Evolutionary conservation across 2,888 invertebrate genomes (phyloP), one percentile per base, ranked within the genome.

Genomic region (Phengaris arion): DNA sequence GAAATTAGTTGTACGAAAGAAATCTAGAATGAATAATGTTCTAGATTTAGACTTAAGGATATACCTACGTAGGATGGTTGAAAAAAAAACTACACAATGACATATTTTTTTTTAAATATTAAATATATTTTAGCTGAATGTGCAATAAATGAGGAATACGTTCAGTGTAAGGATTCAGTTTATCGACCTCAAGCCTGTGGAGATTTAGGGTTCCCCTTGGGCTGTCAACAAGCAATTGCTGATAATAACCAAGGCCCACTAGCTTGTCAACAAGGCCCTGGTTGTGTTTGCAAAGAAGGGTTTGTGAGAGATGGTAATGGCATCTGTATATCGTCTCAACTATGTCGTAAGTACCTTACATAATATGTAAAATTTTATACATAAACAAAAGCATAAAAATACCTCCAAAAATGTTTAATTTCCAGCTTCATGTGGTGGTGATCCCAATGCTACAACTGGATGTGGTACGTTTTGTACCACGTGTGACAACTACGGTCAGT

Each of bases 241-340:
- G 35, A 35, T 35, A 9, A 2, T 80, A 69, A 81, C 82, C 6
- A 77, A 75, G 15, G 52, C 52, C 10, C 52, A 52, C 12, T 2
- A 9, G 52, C 4, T 52, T 87, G 87, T 76, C 6, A 81, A 2
- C 68, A 68, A 13, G 13, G 10, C 48, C 15, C 79, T 2, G 85
- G 74, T 81, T 88, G 87, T 72, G 87, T 87, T 74, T 89, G 88
- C 77, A 80, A 84, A 13, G 45, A 82, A 5, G 85, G 83, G 13
- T 87, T 84, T 70, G 85, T 85, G 4, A 82, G 87, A 22, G 77
- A 87, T 76, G 46, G 59, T 4, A 76, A 80, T 22, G 76, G 79
- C 0, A 77, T 79, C 12, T 87, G 87, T 75, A 78, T 87, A 55
- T 82, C 81, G 45, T 79, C 83, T 22, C 46, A 76, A 13, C 10